These are phyloP conservation scores for Metopia argyrocephala DNA, from an alignment of 2,888 invertebrate genomes.

Conservation along the genomic window DNA sequence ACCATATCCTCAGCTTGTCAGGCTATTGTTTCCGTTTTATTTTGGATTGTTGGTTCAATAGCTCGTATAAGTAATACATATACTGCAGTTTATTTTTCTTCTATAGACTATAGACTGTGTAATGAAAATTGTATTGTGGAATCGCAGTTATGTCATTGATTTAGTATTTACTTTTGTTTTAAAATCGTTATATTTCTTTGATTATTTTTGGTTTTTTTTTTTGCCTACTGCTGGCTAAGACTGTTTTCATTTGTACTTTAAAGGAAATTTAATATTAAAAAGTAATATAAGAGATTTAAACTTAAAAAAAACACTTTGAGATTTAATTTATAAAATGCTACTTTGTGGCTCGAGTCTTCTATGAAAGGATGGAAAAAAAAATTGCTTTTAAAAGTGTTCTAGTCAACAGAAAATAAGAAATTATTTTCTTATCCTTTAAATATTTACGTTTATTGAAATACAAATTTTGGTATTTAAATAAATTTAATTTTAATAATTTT, in stretches of 20 bases:
- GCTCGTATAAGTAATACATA: background rate
- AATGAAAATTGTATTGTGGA: background rate
- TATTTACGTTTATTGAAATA: background rate
- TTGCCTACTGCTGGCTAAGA: background rate
- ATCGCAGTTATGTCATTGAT: conserved; percentile 45
- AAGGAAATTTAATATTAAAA: conserved; percentile 5
- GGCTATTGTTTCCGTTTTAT: conserved; percentile 61
- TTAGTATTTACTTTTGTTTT: conserved; percentile 54
- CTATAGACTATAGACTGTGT: background rate
- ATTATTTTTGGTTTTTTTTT: background rate
- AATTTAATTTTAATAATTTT: conserved; percentile 4
- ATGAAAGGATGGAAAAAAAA: too few species aligned
- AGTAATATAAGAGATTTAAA: too few species aligned
- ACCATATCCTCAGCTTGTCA: conserved; percentile 63
- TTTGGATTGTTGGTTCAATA: conserved; percentile 20
- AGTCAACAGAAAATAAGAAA: too few species aligned
- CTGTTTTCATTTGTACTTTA: conserved; percentile 7
- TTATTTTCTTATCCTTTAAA: too few species aligned
- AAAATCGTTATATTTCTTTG: conserved; percentile 9
- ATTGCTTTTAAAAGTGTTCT: too few species aligned
- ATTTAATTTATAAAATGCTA: too few species aligned
- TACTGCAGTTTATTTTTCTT: background rate
- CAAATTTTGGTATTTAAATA: too few species aligned
- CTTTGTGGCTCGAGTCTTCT: too few species aligned
- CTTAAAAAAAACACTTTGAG: too few species aligned